Conservation (phyloP, 2,113 vertebrate species). For the Osmerus mordax region DNA sequence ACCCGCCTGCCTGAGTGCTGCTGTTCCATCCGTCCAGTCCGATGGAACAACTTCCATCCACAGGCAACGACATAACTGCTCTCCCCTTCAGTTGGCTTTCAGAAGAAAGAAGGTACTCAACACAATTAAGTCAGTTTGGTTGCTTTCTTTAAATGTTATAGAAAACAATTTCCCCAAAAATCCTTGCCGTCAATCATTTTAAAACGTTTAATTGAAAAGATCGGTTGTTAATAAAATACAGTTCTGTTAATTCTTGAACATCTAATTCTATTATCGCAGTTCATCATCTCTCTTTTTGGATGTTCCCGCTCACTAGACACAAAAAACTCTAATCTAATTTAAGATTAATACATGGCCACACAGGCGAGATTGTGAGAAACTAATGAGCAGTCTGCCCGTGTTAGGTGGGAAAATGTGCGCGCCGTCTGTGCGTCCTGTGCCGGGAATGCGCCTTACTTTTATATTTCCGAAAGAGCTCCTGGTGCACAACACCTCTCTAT, state of each 20-base stretch:
- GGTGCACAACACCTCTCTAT: neutral
- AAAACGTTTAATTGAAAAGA: neutral
- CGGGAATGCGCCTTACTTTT: no score
- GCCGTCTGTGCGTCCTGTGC: slow-evolving; percentile 34
- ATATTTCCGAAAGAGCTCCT: slow-evolving; percentile 8
- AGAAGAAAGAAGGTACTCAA: neutral
- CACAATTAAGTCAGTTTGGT: neutral
- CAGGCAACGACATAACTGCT: slow-evolving; percentile 49
- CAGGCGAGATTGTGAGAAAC: slow-evolving; percentile 1
- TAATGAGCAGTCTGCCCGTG: neutral
- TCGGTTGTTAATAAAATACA: neutral
- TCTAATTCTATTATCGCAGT: neutral
- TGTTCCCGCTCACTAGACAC: neutral
- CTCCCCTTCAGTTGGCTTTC: slow-evolving; percentile 30
- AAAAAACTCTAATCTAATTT: slow-evolving; percentile 1
- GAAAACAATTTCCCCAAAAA: neutral
- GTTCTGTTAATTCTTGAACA: neutral
- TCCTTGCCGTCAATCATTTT: neutral
- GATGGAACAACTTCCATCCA: slow-evolving; percentile 61
- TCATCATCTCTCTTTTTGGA: slow-evolving; percentile 38
- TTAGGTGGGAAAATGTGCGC: neutral
- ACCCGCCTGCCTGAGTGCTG: slow-evolving; percentile 50
- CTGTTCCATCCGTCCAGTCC: slow-evolving; percentile 61
- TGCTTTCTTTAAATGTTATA: neutral
- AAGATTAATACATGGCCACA: neutral